Evolutionary conservation across 1,140 invertebrate genomes (phyloP), one percentile per base, ranked within the genome.

Genomic region (Brachionus paranguensis): DNA sequence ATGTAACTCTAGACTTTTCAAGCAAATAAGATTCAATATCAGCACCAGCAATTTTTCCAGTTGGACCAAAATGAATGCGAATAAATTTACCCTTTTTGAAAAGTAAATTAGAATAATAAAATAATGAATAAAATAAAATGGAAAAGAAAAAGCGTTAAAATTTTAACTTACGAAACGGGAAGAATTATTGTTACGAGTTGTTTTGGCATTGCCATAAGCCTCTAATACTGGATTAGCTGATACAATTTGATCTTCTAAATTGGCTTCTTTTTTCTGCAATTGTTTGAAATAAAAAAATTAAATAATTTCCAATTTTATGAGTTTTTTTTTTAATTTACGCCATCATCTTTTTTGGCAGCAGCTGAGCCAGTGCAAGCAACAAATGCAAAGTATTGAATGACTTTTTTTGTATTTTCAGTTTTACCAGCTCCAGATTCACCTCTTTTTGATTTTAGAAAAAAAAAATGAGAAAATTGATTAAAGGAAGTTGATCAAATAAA

Each of bases 1-100:
- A 99, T 91, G 99, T 99, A 91, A 99, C 97, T 94, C 98, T 96
- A 90, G 98, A 98, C 91, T 99, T 99, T 91, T 99, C 98, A 88
- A 99, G 92, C 91, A 99, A 92, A 92, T 99, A 96, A 98, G 96
- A 97, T 91, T 99, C 97, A 92, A 99, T 99, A 92, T 99, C 97
- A 92, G 96, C 97, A 93, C 97, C 97, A 91, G 97, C 96, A 91
- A 99, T 92, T 93, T 99, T 99, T 91, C 97, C 97, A 92, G 94
- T 94, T 85, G 95, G 95, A 87, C 96, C 96, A 92, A 99, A 99
- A 91, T 99, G 97, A 90, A 99, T 99, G 94, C 97, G 95, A 92
- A 99, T 99, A 93, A 99, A 99, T 95, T 99, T 92, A 87, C 91
- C 91, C 91, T 91, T 55, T 84, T 29, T 20, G 4, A 0, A 1